phyloP scores from a whole-genome alignment of 2,888 invertebrate species.

The Petrophora chlorosata region DNA sequence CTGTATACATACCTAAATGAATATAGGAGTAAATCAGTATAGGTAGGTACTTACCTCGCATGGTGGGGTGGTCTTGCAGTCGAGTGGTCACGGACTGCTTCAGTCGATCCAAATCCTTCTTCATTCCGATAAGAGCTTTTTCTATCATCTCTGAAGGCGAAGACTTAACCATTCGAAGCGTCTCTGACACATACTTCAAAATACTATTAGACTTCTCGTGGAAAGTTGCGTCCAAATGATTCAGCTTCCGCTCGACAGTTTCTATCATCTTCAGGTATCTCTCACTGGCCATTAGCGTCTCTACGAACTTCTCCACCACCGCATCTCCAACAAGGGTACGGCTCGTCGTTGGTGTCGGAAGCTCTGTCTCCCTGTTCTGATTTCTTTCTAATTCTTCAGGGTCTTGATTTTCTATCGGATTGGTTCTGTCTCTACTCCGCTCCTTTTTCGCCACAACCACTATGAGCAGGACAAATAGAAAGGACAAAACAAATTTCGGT shows the following conservation, averaged over 20 bases:
- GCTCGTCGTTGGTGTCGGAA: slow-evolving; percentile 37
- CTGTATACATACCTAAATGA: too few species aligned
- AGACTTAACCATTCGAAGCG: slow-evolving; percentile 50
- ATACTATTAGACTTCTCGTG: slow-evolving; percentile 63
- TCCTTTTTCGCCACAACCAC: slow-evolving; percentile 7
- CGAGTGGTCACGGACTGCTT: slow-evolving; percentile 44
- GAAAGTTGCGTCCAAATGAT: slow-evolving; percentile 58
- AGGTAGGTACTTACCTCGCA: slow-evolving; percentile 52
- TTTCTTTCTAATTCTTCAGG: slow-evolving; percentile 2
- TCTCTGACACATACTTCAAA: slow-evolving; percentile 62
- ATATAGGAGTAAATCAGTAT: too few species aligned
- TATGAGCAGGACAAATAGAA: not conserved
- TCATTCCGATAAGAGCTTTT: slow-evolving; percentile 45
- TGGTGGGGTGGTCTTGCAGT: slow-evolving; percentile 37
- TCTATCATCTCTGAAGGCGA: slow-evolving; percentile 46
- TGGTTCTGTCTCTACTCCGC: not conserved
- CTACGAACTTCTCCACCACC: slow-evolving; percentile 68
- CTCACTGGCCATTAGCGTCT: slow-evolving; percentile 67
- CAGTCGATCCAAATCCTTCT: slow-evolving; percentile 53
- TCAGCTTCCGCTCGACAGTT: slow-evolving; percentile 59
- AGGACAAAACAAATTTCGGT: slow-evolving; percentile 24
- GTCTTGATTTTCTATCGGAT: not conserved
- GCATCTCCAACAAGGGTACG: slow-evolving; percentile 46
- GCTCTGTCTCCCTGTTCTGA: too few species aligned
- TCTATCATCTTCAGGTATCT: slow-evolving; percentile 68